Evolutionary conservation across 2,888 invertebrate species (phyloP).

Genomic region (Drosophila putrida): DNA sequence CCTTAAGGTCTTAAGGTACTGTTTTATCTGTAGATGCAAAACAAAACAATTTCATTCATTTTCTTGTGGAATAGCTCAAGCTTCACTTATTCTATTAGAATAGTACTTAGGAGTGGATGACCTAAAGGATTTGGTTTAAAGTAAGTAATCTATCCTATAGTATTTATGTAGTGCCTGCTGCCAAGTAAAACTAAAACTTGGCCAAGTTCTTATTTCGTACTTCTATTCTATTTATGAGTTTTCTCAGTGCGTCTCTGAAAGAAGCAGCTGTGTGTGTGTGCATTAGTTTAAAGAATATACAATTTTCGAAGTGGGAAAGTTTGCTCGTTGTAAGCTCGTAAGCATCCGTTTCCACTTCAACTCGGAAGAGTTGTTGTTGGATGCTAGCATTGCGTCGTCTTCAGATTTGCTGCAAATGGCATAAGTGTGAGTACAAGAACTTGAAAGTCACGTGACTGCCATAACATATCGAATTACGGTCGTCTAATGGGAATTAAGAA

Average conservation of each 20-base stretch:
- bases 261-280: conserved; percentile 26
- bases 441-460: conserved; percentile 62
- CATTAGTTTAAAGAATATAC: conserved; percentile 52
- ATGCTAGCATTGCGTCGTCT: conserved; percentile 4
- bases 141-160: conserved; percentile 30
- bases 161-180: conserved; percentile 35
- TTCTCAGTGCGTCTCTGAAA: conserved; percentile 5
- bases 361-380: conserved; percentile 4
- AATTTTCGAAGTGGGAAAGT: conserved; percentile 55
- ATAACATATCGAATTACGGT: conserved; percentile 71
- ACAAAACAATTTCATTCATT: background rate
- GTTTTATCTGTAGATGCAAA: background rate
- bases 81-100: conserved; percentile 5
- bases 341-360: conserved; percentile 48
- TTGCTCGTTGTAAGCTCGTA: conserved; percentile 58
- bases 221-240: conserved; percentile 44
- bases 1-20: background rate
- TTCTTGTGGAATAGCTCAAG: background rate
- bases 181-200: conserved; percentile 59
- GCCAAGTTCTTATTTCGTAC: conserved; percentile 30
- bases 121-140: conserved; percentile 47
- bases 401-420: conserved; percentile 37
- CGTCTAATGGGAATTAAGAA: conserved; percentile 70
- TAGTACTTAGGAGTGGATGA: conserved; percentile 59
- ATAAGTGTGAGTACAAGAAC: conserved; percentile 27